Base-by-base conservation (phyloP, 2,888 invertebrate genomes). In the Hydrotaea diabolus region DNA sequence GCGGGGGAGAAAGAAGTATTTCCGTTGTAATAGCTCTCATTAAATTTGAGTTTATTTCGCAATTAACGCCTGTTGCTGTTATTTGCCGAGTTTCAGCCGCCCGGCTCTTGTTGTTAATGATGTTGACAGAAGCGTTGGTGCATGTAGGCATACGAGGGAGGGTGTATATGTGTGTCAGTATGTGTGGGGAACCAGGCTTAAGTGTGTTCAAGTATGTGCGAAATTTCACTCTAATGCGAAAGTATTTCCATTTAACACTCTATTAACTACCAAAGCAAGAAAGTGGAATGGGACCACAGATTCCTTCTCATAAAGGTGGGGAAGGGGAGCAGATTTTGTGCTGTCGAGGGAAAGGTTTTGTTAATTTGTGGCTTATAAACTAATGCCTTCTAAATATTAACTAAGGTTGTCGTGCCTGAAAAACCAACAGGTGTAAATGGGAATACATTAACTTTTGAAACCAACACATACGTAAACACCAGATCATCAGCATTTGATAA, bases 31-130 rank as follows among this genome's bases (percentile, higher is more conserved):
- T 76, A 76, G 49, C 83, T 86, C 86, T 87, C 88, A 89, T 89
- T 89, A 88, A 89, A 88, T 87, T 87, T 87, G 88, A 92, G 91
- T 91, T 91, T 92, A 92, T 91, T 92, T 91, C 91, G 91, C 91
- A 91, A 92, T 91, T 92, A 91, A 91, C 90, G 92, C 91, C 92
- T 90, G 90, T 88, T 90, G 90, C 91, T 88, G 83, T 84, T 87
- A 81, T 80, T 80, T 79, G 77, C 82, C 85, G 73, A 80, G 74
- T 74, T 77, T 77, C 64, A 59, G 21, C 59, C 57, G 43, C 74
- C 53, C 69, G 31, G 75, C 72, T 86, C 88, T 82, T 73, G 53
- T 83, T 80, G 87, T 88, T 89, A 90, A 90, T 90, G 90, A 89
- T 89, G 87, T 88, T 89, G 89, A 89, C 89, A 89, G 87, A 86